Conservation (phyloP, 2,888 invertebrate species). For the Zygaena filipendulae region DNA sequence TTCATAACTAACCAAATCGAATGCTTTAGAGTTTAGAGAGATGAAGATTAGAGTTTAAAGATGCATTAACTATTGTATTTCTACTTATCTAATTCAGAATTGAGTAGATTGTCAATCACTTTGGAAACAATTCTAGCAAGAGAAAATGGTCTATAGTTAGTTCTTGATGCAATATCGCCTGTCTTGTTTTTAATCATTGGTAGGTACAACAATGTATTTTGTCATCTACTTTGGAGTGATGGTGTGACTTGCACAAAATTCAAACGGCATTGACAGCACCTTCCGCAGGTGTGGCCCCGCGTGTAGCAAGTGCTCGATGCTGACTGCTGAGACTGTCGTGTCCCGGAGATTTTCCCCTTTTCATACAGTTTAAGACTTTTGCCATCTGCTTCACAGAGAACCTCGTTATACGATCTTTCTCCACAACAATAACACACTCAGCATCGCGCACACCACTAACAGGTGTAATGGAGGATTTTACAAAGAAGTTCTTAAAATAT, state of each 20-base stretch:
- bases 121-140: constrained; percentile 4
- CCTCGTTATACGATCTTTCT: too few species aligned
- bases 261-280: constrained; percentile 3
- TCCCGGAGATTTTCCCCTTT: constrained; percentile 4
- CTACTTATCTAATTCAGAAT: neutral
- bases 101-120: constrained; percentile 1
- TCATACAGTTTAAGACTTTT: constrained; percentile 1
- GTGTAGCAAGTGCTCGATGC: constrained; percentile 7
- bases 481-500: neutral
- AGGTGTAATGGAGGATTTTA: too few species aligned
- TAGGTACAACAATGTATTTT: constrained; percentile 7
- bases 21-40: too few species aligned
- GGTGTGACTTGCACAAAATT: constrained; percentile 7
- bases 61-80: too few species aligned
- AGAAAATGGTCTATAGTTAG: constrained; percentile 5
- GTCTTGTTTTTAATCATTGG: constrained; percentile 11
- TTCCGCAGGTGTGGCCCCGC: constrained; percentile 5
- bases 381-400: neutral
- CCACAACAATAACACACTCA: too few species aligned
- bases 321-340: constrained; percentile 7
- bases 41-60: constrained; percentile 2
- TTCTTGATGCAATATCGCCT: constrained; percentile 2
- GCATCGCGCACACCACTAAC: too few species aligned
- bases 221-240: constrained; percentile 8
- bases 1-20: constrained; percentile 9